Conservation (phyloP, 2,797 vertebrate genomes). For the Scomberomorus guttatus region DNA sequence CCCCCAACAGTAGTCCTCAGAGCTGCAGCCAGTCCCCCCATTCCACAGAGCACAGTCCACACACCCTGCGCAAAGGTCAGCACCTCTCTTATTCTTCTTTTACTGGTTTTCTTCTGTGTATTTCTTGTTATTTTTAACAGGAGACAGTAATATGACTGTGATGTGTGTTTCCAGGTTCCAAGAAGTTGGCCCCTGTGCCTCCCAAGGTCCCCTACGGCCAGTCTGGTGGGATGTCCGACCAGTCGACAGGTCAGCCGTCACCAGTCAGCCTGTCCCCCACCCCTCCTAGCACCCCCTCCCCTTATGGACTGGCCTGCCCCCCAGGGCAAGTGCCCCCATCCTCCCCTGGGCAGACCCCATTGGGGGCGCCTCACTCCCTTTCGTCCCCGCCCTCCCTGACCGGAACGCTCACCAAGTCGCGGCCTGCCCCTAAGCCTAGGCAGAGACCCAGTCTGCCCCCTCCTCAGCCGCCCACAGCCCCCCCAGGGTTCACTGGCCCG, state of each 20-base stretch:
- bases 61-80: slow-evolving; percentile 92
- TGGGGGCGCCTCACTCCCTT: slow-evolving; percentile 86
- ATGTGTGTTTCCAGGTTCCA: slow-evolving; percentile 88
- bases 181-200: slow-evolving; percentile 94
- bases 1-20: slow-evolving; percentile 84
- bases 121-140: slow-evolving; percentile 8
- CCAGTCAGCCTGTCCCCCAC: slow-evolving; percentile 95
- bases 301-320: slow-evolving; percentile 92
- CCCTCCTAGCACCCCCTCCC: slow-evolving; percentile 94
- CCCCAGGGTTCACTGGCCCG: slow-evolving; percentile 80
- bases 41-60: slow-evolving; percentile 93
- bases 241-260: slow-evolving; percentile 93
- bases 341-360: slow-evolving; percentile 88
- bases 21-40: slow-evolving; percentile 85
- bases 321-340: slow-evolving; percentile 85
- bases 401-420: slow-evolving; percentile 92
- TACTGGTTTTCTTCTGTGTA: not conserved
- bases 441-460: slow-evolving; percentile 95
- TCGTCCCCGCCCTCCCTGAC: slow-evolving; percentile 91
- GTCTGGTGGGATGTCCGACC: slow-evolving; percentile 90
- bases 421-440: slow-evolving; percentile 92
- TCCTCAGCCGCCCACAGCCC: slow-evolving; percentile 91
- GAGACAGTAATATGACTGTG: slow-evolving; percentile 17
- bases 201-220: slow-evolving; percentile 92
- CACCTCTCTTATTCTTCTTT: not conserved